Percentiles rank a stretch among this genome's conserved stretches.
Conservation (phyloP, 2,113 vertebrate species). For the Malurus elegans region DNA sequence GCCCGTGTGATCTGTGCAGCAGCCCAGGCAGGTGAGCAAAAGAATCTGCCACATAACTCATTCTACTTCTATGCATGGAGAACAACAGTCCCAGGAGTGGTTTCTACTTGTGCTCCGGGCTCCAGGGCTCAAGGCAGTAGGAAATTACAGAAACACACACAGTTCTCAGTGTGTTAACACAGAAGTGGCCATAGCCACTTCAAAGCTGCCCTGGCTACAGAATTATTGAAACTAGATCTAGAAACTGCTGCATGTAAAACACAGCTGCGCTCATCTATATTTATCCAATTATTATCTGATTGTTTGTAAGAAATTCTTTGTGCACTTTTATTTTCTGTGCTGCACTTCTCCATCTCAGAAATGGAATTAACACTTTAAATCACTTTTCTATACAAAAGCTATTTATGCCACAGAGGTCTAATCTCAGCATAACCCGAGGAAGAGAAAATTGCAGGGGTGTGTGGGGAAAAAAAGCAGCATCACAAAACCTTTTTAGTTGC, state of each 20-base stretch:
- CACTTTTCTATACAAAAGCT: neutral
- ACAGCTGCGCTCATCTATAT: neutral
- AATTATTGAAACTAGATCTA: neutral
- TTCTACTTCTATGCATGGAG: fast-evolving
- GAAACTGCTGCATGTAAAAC: neutral
- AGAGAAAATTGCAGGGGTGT: neutral
- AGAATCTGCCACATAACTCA: fast-evolving
- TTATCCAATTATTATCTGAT: neutral
- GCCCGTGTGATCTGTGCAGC: fast-evolving
- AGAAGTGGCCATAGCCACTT: neutral
- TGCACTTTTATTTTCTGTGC: neutral
- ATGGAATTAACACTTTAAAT: neutral
- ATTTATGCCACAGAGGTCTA: neutral
- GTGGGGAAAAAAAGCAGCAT: neutral
- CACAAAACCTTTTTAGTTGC: neutral
- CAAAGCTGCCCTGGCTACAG: neutral
- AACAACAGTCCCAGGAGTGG: neutral
- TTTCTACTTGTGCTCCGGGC: neutral
- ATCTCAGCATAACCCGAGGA: neutral
- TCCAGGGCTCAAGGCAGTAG: neutral
- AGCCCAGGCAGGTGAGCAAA: neutral
- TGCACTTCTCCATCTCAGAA: neutral
- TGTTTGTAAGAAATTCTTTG: neutral
- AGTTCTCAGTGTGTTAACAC: neutral
- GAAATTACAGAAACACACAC: neutral